phyloP scores from a whole-genome alignment of 2,113 vertebrate species.

The Catagonus wagneri region DNA sequence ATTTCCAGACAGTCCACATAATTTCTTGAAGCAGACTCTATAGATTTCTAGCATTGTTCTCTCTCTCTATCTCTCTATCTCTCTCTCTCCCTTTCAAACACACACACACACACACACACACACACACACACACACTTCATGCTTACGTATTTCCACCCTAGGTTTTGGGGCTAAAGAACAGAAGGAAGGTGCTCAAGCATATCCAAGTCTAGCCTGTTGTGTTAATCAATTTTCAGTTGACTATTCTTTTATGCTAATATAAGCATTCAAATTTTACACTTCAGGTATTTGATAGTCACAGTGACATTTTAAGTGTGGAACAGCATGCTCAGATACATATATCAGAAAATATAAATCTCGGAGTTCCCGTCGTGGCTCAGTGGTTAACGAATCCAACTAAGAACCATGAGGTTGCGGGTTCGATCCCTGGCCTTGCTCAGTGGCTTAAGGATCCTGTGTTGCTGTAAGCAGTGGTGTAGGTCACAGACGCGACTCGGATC shows the following conservation, averaged over 20 bases:
- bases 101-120: neutral
- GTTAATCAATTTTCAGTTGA: neutral
- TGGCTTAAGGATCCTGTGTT: too few relatives aligned
- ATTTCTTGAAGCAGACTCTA: neutral
- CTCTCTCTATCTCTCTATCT: rapidly evolving
- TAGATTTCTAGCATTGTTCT: neutral
- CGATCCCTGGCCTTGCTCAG: too few relatives aligned
- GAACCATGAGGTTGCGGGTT: too few relatives aligned
- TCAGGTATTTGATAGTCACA: neutral
- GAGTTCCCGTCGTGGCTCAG: too few relatives aligned
- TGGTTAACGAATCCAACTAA: too few relatives aligned
- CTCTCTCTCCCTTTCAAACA: neutral
- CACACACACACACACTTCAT: neutral
- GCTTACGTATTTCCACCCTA: neutral
- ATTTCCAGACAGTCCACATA: neutral
- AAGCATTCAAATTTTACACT: neutral
- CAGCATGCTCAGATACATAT: neutral
- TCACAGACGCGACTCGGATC: too few relatives aligned
- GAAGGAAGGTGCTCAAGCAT: neutral
- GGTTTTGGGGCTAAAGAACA: rapidly evolving
- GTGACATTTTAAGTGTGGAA: neutral
- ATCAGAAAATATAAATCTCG: neutral
- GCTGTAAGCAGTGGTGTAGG: too few relatives aligned
- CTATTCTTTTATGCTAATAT: neutral
- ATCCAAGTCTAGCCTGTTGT: neutral